A percentile compares a stretch with the other conserved stretches of the same genome.
Evolutionary conservation across 2,888 invertebrate genomes (phyloP).

Genomic region (Notocelia uddmanniana): DNA sequence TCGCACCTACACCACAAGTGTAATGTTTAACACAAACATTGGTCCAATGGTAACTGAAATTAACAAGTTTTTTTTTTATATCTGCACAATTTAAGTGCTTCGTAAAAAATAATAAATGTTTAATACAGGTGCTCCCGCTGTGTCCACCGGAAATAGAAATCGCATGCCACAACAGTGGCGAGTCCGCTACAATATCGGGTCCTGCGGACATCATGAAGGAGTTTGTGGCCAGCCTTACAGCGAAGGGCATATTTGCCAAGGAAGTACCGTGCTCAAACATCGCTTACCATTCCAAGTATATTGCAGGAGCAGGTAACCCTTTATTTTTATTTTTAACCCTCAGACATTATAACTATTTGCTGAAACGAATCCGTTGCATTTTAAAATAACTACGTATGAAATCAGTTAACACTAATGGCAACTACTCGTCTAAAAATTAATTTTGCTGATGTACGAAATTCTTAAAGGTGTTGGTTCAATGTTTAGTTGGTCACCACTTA

Average conservation of each 20-base stretch:
- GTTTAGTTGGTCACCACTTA: too few relatives aligned
- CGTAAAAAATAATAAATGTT: not conserved
- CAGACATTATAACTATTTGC: not conserved
- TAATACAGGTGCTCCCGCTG: constrained; percentile 55
- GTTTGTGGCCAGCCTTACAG: constrained; percentile 80
- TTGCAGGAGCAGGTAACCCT: constrained; percentile 85
- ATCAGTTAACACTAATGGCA: too few relatives aligned
- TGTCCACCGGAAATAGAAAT: constrained; percentile 88
- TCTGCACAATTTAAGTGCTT: too few relatives aligned
- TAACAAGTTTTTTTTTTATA: too few relatives aligned
- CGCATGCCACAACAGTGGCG: constrained; percentile 92
- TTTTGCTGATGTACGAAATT: too few relatives aligned
- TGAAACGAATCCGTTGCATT: too few relatives aligned
- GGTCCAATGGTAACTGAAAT: too few relatives aligned
- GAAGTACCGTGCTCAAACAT: constrained; percentile 89
- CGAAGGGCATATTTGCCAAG: constrained; percentile 66
- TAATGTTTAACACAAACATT: too few relatives aligned
- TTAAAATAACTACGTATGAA: too few relatives aligned
- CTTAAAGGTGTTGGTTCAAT: too few relatives aligned
- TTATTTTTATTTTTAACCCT: not conserved
- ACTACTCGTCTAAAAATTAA: too few relatives aligned
- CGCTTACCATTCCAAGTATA: constrained; percentile 94
- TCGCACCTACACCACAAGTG: too few relatives aligned
- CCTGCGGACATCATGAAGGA: constrained; percentile 87
- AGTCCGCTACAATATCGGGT: constrained; percentile 92